These are phyloP conservation scores for Microchirus variegatus DNA, from an alignment of 2,797 vertebrate genomes.

Conservation along the genomic window DNA sequence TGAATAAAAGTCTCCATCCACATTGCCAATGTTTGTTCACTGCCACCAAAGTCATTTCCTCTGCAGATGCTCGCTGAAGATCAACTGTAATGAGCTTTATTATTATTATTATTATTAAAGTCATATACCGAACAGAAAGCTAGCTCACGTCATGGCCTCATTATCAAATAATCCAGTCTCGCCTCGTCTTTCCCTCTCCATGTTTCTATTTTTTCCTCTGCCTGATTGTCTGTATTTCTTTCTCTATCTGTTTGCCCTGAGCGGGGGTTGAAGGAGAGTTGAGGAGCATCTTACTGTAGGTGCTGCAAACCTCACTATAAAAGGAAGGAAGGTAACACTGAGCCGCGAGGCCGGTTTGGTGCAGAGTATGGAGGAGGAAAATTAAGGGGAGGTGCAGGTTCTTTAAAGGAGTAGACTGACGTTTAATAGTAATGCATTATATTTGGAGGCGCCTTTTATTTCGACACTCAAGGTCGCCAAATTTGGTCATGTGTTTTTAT, in stretches of 20 bases:
- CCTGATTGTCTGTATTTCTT: constrained; percentile 13
- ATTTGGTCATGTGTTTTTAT: constrained; percentile 1
- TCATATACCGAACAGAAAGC: too few species aligned
- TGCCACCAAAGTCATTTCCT: constrained; percentile 10
- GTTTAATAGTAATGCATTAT: too few species aligned
- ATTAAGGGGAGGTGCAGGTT: not conserved
- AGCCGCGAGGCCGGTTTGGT: not conserved
- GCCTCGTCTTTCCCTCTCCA: not conserved
- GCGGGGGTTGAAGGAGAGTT: constrained; percentile 32
- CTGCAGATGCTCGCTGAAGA: not conserved
- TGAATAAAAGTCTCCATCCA: constrained; percentile 39
- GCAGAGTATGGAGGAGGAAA: constrained; percentile 7
- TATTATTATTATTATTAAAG: too few species aligned
- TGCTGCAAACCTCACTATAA: constrained; percentile 64
- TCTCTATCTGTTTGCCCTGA: constrained; percentile 8
- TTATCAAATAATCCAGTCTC: not conserved
- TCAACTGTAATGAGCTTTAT: too few species aligned
- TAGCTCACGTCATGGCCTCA: too few species aligned
- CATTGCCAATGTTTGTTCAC: constrained; percentile 31
- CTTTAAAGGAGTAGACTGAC: constrained; percentile 32
- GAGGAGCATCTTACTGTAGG: constrained; percentile 9
- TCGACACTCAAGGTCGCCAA: too few species aligned
- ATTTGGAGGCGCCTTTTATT: too few species aligned
- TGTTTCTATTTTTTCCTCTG: constrained; percentile 1
- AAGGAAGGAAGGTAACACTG: constrained; percentile 64